A percentile compares a stretch with the other conserved stretches of the same genome.
These are phyloP conservation scores for Sphaerophoria taeniata DNA, from an alignment of 2,888 invertebrate species.

Conservation along the genomic window DNA sequence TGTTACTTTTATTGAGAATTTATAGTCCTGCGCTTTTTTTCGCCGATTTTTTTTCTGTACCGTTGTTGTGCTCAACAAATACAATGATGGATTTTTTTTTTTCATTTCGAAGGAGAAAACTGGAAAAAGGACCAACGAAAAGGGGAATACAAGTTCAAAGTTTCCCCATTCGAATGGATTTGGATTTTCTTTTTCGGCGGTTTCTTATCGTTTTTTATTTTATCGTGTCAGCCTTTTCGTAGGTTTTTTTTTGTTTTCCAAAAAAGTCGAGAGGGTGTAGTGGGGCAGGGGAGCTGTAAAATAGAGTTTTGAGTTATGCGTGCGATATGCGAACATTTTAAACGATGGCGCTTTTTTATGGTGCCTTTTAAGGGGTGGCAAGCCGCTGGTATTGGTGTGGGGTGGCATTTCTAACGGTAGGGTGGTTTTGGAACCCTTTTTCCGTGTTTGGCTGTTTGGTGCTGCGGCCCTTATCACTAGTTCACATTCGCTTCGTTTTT, in stretches of 20 bases:
- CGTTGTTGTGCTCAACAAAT: slow-evolving; percentile 32
- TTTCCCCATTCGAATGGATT: slow-evolving; percentile 51
- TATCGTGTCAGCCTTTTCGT: slow-evolving; percentile 29
- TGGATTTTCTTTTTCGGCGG: slow-evolving; percentile 60
- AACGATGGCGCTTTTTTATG: slow-evolving; percentile 72
- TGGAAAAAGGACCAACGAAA: slow-evolving; percentile 40
- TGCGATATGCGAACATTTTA: slow-evolving; percentile 72
- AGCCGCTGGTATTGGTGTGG: slow-evolving; percentile 6
- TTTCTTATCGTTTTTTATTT: slow-evolving; percentile 54
- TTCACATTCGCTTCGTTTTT: slow-evolving; percentile 69
- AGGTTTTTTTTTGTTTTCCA: neutral
- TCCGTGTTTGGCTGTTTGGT: slow-evolving; percentile 37
- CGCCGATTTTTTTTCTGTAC: slow-evolving; percentile 20
- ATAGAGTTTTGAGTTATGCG: slow-evolving; percentile 74
- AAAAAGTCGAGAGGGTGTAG: neutral
- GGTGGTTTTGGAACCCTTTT: slow-evolving; percentile 62
- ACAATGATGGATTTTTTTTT: slow-evolving; percentile 41
- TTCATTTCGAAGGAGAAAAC: slow-evolving; percentile 47
- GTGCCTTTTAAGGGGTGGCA: slow-evolving; percentile 54
- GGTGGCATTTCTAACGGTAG: slow-evolving; percentile 7
- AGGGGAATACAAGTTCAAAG: slow-evolving; percentile 63
- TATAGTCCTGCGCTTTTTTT: slow-evolving; percentile 55
- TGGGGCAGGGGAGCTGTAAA: neutral
- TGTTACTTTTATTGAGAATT: slow-evolving; percentile 70
- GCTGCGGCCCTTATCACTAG: slow-evolving; percentile 65